These are phyloP conservation scores for Panthera tigris DNA, from an alignment of 2,113 vertebrate species.

Conservation along the genomic window DNA sequence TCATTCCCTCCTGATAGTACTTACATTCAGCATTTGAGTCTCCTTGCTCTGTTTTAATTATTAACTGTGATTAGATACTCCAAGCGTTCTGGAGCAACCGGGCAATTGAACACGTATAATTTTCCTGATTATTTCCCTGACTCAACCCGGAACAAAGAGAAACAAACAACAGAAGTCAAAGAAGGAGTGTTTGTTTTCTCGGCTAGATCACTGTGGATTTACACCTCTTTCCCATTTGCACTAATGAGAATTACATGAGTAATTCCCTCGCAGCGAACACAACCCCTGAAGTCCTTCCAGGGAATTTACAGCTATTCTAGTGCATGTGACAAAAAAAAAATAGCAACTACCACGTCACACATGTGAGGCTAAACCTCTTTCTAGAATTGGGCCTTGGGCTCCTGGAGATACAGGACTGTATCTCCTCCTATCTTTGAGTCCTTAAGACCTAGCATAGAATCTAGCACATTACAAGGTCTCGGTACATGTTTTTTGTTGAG, in stretches of 20 bases:
- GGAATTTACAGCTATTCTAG: slow-evolving; percentile 46
- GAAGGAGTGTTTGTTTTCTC: slow-evolving; percentile 68
- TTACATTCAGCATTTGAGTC: slow-evolving; percentile 68
- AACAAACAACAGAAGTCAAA: slow-evolving; percentile 74
- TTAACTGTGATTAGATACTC: slow-evolving; percentile 77
- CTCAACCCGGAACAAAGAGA: slow-evolving; percentile 73
- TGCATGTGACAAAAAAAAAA: neutral
- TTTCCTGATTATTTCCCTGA: slow-evolving; percentile 81
- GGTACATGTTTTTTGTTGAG: neutral
- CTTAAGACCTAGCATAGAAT: neutral
- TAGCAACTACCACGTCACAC: neutral
- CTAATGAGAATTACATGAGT: slow-evolving; percentile 48
- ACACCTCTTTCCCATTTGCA: slow-evolving; percentile 29
- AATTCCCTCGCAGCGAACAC: neutral
- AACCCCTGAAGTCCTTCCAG: slow-evolving; percentile 32
- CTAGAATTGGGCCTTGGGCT: neutral
- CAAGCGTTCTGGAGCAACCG: slow-evolving; percentile 68
- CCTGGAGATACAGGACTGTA: neutral
- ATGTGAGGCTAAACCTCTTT: neutral
- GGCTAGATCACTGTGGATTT: slow-evolving; percentile 45
- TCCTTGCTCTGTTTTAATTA: slow-evolving; percentile 78
- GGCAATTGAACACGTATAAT: slow-evolving; percentile 77
- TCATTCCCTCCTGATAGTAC: slow-evolving; percentile 61
- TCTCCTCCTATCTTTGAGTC: neutral
- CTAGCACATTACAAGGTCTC: neutral